Base-by-base conservation (phyloP, 2,113 vertebrate genomes). In the Atractosteus spatula region DNA sequence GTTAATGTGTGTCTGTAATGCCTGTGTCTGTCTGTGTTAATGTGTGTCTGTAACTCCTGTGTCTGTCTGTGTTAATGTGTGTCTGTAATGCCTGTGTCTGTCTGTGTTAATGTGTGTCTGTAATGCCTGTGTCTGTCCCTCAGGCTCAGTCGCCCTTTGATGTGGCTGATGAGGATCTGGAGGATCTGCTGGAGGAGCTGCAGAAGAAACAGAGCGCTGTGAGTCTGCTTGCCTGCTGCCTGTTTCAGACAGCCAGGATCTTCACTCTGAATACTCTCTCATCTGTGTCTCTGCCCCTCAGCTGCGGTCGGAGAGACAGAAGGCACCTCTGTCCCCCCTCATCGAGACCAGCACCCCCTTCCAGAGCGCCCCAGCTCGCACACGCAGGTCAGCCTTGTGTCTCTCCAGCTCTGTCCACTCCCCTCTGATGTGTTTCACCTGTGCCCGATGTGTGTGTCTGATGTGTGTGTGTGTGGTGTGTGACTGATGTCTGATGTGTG, bases 131-230 rank as follows among this genome's bases (percentile, higher is more conserved):
- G 80, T 79, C 77, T 80, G 44, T 75, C 29, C 74, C 77, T 1
- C 16, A 91, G 91, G 89, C 89, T 69, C 91, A 92, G 75, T 91
- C 92, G 3, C 84, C 92, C 76, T 76, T 92, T 5, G 92, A 93
- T 75, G 92, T 93, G 41, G 86, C 89, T 0, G 91, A 93, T 62
- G 92, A 93, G 82, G 91, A 85, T 74, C 81, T 93, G 0, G 83
- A 79, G 68, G 90, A 91, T 63, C 56, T 75, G n/a, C 82, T 93
- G 75, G 92, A 92, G 81, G 91, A 93, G 79, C 87, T 93, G 5
- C 89, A 90, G 86, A 92, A 92, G 82, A 93, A 92, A 78, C 92
- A 93, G 78, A 91, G 91, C 0, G 83, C 86, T 55, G 92, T 93
- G 79, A 88, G 91, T n/a, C n/a, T 44, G 41, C 45, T 2, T 43